Evolutionary conservation across 1,140 invertebrate genomes (phyloP), one percentile per base, ranked within the genome.

Genomic region (Maconellicoccus hirsutus): DNA sequence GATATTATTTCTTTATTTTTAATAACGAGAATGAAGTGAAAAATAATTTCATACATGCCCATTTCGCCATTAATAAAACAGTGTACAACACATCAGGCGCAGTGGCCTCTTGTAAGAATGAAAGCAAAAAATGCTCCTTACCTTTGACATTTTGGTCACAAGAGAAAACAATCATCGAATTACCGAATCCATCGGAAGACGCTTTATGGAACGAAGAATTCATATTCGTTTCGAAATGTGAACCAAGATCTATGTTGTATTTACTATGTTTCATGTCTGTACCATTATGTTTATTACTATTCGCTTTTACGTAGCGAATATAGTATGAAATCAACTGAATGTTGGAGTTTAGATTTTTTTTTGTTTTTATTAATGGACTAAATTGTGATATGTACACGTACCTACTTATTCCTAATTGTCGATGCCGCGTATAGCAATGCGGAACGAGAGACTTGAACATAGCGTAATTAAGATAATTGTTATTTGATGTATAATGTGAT

Each of bases 1-100:
- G 88, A 22, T 90, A 90, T 76, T 91, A 91, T 74, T 91, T 91
- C 79, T 91, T 91, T 77, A 86, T 91, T 0, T 90, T 90, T 80
- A 89, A 87, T 76, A 90, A 88, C 16, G 89, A 91, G 77, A 91
- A 91, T 76, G 89, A 91, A 77, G 83, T 89, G 0, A 84, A 88
- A 76, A 80, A 82, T 16, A 88, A 89, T 78, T 88, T 84, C 76
- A 81, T 88, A 29, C 77, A 83, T 14, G 84, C 88, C 6, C 81
- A 82, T 52, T 87, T 91, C 76, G 83, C 88, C 29, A 78, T 91
- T 14, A 80, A 87, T 73, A 89, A 88, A 79, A 87, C 84, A 0
- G 81, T 84, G 1, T 90, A 89, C 76, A 83, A 90, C 75, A 80
- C 86, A 0, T 79, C 81, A 2, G 82, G 84, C 63, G 78, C 84